Evolutionary conservation across 2,113 vertebrate genomes (phyloP).

Genomic region (Clinocottus analis): DNA sequence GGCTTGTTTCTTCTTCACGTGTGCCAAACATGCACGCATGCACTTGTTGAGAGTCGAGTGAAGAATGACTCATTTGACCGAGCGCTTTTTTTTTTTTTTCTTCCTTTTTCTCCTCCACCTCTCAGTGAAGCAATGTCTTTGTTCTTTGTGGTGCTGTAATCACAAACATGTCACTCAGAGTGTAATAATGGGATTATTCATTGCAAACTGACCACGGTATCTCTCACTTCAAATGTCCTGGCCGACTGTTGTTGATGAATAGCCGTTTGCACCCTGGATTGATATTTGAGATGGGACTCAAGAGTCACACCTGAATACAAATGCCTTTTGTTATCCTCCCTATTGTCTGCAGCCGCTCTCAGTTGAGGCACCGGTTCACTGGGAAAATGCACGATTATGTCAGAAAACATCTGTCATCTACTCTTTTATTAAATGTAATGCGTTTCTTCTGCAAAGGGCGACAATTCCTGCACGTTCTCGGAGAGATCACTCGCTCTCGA

Average conservation of each 20-base stretch:
- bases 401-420: not conserved
- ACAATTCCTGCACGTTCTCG: not conserved
- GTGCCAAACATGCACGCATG: slow-evolving; percentile 62
- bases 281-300: slow-evolving; percentile 46
- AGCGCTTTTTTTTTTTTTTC: not conserved
- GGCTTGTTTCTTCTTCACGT: slow-evolving; percentile 52
- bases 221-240: slow-evolving; percentile 55
- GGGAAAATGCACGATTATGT: not conserved
- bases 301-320: slow-evolving; percentile 30
- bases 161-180: slow-evolving; percentile 63
- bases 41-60: slow-evolving; percentile 50
- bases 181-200: slow-evolving; percentile 66
- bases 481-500: not conserved
- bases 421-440: not conserved
- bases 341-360: slow-evolving; percentile 14
- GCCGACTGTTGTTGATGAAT: slow-evolving; percentile 59
- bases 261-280: slow-evolving; percentile 30
- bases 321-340: slow-evolving; percentile 33
- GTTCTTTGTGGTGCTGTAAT: slow-evolving; percentile 56
- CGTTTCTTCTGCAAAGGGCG: not conserved
- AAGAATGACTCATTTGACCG: slow-evolving; percentile 66
- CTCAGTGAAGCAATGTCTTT: slow-evolving; percentile 49
- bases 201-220: slow-evolving; percentile 63
- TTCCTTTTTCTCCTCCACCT: slow-evolving; percentile 15
- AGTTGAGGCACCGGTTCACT: not conserved